These are phyloP conservation scores for Tetragonisca angustula DNA, from an alignment of 2,888 invertebrate genomes.

Conservation along the genomic window DNA sequence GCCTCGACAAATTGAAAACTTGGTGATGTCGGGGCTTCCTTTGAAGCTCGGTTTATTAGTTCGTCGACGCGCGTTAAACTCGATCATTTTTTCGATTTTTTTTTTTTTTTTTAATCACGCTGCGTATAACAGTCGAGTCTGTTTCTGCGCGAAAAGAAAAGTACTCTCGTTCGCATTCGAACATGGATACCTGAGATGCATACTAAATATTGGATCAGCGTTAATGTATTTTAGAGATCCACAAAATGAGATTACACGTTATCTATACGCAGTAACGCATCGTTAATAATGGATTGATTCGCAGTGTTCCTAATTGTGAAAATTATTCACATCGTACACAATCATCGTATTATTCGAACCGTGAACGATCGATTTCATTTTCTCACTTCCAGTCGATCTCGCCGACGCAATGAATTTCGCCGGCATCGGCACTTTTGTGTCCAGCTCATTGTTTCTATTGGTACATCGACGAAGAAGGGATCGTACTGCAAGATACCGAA, in stretches of 20 bases:
- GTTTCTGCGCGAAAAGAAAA: too few relatives aligned
- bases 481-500: slow-evolving; percentile 21
- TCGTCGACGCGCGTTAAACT: neutral
- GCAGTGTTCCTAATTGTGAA: slow-evolving; percentile 9
- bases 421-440: neutral
- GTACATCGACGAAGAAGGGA: slow-evolving; percentile 16
- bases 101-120: too few relatives aligned
- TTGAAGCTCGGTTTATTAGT: neutral
- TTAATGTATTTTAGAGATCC: neutral
- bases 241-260: slow-evolving; percentile 13
- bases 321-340: slow-evolving; percentile 20
- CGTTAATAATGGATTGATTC: slow-evolving; percentile 27
- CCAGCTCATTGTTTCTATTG: slow-evolving; percentile 25
- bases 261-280: slow-evolving; percentile 1
- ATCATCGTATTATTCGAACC: neutral
- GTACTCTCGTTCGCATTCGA: neutral
- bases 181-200: neutral
- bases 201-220: neutral
- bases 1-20: neutral
- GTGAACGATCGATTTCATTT: slow-evolving; percentile 9
- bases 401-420: neutral
- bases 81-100: too few relatives aligned
- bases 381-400: slow-evolving; percentile 19
- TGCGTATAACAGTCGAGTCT: too few relatives aligned
- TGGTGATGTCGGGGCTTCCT: neutral